Base-by-base conservation (phyloP, 2,113 vertebrate genomes). In the Lonchura striata region DNA sequence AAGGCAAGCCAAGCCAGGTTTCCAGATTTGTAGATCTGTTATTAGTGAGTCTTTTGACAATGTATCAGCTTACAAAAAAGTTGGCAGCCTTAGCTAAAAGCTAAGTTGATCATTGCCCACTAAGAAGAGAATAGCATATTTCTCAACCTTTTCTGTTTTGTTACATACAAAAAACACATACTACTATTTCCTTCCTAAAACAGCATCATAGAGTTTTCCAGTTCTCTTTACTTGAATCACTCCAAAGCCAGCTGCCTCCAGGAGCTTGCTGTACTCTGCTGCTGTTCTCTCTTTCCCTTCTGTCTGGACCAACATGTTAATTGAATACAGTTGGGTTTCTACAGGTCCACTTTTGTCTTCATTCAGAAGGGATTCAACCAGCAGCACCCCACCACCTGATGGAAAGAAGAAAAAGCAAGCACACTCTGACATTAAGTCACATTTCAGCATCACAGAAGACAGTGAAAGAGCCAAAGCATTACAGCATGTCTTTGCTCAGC, bases 271-370 rank as follows among this genome's bases (percentile, higher is more conserved):
- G 95, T 98, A 99, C 91, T 99, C 98, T 15, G 95, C 76, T 37
- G 72, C 83, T 20, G 97, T 98, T 65, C 98, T 53, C 95, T 99
- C 99, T 27, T 95, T 98, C 21, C 99, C 99, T 96, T 98, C 98
- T 0, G 98, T 98, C 98, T 99, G 99, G 12, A 99, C 97, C 82
- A 99, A 97, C 99, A 99, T 99, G 92, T 99, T 99, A 31, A 99
- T 96, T 0, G 98, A 99, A 91, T 97, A 98, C 14, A 99, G 98
- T 23, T 99, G 98, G 0, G 97, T 97, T 13, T 96, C 97, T 28
- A 98, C 83, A 1, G 98, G 98, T 1, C 99, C 98, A 15, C 97
- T 98, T 33, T 95, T 97, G 11, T 98, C 98, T 54, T 98, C 98
- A 10, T 96, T 93, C 77, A 99, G 96, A 39, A 99, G 87, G 0